Percentiles rank a stretch among this genome's conserved stretches.
Conservation (phyloP, 2,113 vertebrate genomes). For the Hippopotamus amphibius region DNA sequence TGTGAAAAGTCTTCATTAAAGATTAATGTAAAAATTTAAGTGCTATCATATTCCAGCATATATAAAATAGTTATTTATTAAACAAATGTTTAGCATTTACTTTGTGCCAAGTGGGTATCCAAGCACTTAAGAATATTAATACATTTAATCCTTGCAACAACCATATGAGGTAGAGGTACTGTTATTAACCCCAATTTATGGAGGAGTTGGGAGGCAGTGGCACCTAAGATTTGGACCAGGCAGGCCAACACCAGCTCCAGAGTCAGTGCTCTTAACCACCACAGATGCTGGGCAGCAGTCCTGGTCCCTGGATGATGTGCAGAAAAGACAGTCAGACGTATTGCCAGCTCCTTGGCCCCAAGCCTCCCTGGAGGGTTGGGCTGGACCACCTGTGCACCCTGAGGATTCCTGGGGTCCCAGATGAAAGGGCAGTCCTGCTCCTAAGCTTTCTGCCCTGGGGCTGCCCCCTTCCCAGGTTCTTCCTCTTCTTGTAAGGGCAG, state of each 20-base stretch:
- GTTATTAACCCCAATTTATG: neutral
- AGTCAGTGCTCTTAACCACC: neutral
- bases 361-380: neutral
- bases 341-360: neutral
- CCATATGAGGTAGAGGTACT: neutral
- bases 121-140: conserved; percentile 27
- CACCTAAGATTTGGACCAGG: neutral
- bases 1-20: conserved; percentile 28
- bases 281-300: neutral
- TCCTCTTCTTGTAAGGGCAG: neutral
- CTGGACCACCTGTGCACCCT: neutral
- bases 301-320: neutral
- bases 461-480: neutral
- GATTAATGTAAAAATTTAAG: conserved; percentile 56
- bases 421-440: neutral
- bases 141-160: conserved; percentile 15
- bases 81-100: conserved; percentile 44
- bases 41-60: neutral
- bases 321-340: neutral
- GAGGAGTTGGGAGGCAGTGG: neutral
- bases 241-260: neutral
- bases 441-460: neutral
- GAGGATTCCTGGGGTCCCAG: neutral
- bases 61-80: conserved; percentile 49
- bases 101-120: neutral